phyloP scores from a whole-genome alignment of 2,888 invertebrate genomes.

The Cataglyphis cursor region DNA sequence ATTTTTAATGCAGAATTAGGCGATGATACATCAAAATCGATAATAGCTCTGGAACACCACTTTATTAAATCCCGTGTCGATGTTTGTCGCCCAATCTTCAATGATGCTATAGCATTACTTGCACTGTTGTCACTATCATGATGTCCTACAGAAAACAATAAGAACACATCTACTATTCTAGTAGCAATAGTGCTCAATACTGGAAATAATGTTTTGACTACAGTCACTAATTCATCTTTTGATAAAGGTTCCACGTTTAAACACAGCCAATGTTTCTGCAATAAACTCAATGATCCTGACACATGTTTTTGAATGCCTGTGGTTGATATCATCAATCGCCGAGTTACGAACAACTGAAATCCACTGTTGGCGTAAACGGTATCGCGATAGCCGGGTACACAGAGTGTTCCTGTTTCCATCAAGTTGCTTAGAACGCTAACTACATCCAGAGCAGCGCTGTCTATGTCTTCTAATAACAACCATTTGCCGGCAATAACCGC shows the following conservation, averaged over 20 bases:
- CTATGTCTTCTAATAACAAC: constrained; percentile 98
- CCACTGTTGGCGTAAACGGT: constrained; percentile 93
- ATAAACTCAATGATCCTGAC: constrained; percentile 90
- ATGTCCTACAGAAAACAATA: constrained; percentile 92
- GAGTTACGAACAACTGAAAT: constrained; percentile 97
- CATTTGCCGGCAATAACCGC: constrained; percentile 95
- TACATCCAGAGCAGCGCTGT: constrained; percentile 97
- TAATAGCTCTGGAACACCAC: constrained; percentile 94
- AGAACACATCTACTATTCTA: constrained; percentile 94
- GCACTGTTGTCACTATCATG: constrained; percentile 87
- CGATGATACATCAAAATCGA: constrained; percentile 92
- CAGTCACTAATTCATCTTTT: constrained; percentile 91
- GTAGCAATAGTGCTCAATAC: constrained; percentile 91
- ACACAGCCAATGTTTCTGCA: constrained; percentile 94
- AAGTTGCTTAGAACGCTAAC: constrained; percentile 95
- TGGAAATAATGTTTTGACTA: constrained; percentile 91
- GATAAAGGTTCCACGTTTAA: constrained; percentile 94
- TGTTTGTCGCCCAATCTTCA: constrained; percentile 89
- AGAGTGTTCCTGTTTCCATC: constrained; percentile 93
- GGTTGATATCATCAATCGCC: constrained; percentile 86
- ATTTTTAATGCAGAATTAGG: constrained; percentile 91
- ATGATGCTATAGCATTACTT: constrained; percentile 79
- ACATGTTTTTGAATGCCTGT: constrained; percentile 86
- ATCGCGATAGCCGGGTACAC: constrained; percentile 96
- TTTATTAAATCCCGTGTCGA: constrained; percentile 97